phyloP scores from a whole-genome alignment of 2,113 vertebrate species.

The Myanophis thanlyinensis region DNA sequence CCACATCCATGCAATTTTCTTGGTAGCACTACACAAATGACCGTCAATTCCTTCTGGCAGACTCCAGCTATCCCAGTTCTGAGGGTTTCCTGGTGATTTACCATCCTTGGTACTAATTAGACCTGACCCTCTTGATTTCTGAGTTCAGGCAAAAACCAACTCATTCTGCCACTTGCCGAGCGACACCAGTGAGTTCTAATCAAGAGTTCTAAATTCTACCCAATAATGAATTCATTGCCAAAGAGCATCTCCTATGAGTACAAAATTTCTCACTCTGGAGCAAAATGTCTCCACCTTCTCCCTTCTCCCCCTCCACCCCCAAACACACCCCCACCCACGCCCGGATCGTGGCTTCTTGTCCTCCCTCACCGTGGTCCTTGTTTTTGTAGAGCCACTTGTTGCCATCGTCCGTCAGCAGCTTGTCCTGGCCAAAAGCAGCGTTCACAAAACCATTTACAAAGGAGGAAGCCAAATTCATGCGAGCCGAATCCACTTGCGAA shows the following conservation, averaged over 20 bases:
- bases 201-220: not conserved
- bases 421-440: conserved; percentile 96
- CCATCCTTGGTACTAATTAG: not conserved
- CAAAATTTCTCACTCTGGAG: not conserved
- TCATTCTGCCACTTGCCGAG: not conserved
- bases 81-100: not conserved
- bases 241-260: not conserved
- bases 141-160: not conserved
- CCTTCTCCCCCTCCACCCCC: too few species aligned
- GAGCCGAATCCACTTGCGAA: conserved; percentile 96
- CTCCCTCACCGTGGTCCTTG: conserved; percentile 89
- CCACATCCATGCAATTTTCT: not conserved
- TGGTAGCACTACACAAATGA: not conserved
- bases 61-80: not conserved
- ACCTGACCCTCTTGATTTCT: not conserved
- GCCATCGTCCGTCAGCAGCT: conserved; percentile 95
- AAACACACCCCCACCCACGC: too few species aligned
- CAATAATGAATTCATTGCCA: not conserved
- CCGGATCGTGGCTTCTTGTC: too few species aligned
- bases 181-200: not conserved
- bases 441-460: conserved; percentile 99
- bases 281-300: not conserved
- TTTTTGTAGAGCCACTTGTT: conserved; percentile 99
- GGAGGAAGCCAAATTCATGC: conserved; percentile 98
- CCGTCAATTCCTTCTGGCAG: not conserved